Conservation (phyloP, 2,888 invertebrate genomes). For the Actias luna region DNA sequence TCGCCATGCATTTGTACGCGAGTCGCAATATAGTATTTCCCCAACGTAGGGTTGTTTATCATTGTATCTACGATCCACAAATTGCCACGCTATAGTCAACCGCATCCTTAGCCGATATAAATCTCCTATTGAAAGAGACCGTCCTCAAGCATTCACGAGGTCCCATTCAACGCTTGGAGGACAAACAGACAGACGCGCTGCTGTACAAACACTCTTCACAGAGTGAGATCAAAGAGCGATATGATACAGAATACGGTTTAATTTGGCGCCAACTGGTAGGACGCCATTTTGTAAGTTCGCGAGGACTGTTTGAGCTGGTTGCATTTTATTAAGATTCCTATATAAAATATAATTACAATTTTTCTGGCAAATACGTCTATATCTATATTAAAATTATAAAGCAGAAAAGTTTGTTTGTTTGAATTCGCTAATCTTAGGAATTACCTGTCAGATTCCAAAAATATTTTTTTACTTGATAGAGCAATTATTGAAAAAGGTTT, state of each 20-base stretch:
- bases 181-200: slow-evolving; percentile 68
- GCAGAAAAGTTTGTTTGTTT: too few species aligned
- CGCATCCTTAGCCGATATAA: slow-evolving; percentile 67
- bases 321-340: neutral
- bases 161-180: slow-evolving; percentile 61
- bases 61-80: slow-evolving; percentile 73
- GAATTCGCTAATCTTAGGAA: too few species aligned
- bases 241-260: slow-evolving; percentile 70
- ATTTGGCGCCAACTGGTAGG: slow-evolving; percentile 76
- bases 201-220: slow-evolving; percentile 66
- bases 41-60: slow-evolving; percentile 47
- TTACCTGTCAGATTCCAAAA: too few species aligned
- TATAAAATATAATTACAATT: neutral
- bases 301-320: slow-evolving; percentile 35
- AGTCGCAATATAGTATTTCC: slow-evolving; percentile 7
- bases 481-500: too few species aligned
- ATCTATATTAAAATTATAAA: too few species aligned
- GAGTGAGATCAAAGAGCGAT: slow-evolving; percentile 78
- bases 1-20: slow-evolving; percentile 2
- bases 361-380: too few species aligned
- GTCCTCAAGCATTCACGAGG: slow-evolving; percentile 59
- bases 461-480: too few species aligned
- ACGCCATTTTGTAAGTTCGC: slow-evolving; percentile 67
- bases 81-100: slow-evolving; percentile 72
- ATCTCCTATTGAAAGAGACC: slow-evolving; percentile 70